phyloP scores from a whole-genome alignment of 2,113 vertebrate genomes.

The Melanerpes formicivorus region DNA sequence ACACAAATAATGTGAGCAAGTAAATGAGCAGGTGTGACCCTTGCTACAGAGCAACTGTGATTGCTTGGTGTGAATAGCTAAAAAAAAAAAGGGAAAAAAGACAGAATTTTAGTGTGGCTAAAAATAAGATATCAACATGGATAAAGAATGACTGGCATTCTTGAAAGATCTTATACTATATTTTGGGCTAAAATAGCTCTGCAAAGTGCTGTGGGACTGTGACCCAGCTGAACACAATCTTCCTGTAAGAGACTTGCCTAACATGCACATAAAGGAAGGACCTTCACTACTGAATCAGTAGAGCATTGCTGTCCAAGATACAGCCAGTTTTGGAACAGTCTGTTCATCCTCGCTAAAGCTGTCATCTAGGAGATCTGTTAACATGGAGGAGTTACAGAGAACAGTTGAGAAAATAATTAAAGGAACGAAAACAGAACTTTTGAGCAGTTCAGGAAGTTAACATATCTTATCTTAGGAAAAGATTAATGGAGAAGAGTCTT shows the following conservation, averaged over 20 bases:
- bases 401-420: constrained; percentile 2
- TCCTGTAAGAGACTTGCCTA: neutral
- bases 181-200: neutral
- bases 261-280: neutral
- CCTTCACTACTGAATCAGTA: neutral
- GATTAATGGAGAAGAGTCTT: neutral
- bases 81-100: neutral
- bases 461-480: neutral
- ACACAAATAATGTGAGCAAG: neutral
- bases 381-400: neutral
- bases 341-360: neutral
- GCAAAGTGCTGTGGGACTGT: neutral
- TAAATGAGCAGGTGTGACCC: neutral
- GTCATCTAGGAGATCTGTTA: neutral
- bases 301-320: neutral
- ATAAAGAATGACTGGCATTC: neutral
- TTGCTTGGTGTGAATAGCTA: neutral
- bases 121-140: neutral
- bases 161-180: neutral
- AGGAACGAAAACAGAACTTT: neutral
- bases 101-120: neutral
- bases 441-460: neutral
- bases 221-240: neutral
- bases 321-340: neutral
- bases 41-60: neutral